phyloP scores from a whole-genome alignment of 2,888 invertebrate species.

The Hemistola chrysoprasaria region DNA sequence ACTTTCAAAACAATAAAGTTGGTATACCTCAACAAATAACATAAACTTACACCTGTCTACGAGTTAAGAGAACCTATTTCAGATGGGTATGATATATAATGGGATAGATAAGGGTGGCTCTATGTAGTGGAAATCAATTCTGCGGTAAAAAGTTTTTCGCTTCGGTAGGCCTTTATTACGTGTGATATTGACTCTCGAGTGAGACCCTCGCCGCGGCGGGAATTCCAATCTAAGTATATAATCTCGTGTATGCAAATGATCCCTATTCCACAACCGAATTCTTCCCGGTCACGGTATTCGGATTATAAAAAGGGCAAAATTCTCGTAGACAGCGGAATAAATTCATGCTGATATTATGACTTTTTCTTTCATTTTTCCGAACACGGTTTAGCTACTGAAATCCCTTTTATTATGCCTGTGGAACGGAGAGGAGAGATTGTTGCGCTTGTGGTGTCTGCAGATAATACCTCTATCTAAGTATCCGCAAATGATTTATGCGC shows the following conservation, averaged over 20 bases:
- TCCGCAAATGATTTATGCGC: slow-evolving; percentile 44
- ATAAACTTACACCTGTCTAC: slow-evolving; percentile 32
- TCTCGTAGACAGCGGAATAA: slow-evolving; percentile 59
- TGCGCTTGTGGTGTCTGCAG: slow-evolving; percentile 40
- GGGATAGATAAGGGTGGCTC: slow-evolving; percentile 42
- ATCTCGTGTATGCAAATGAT: slow-evolving; percentile 72
- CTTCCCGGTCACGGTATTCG: slow-evolving; percentile 65
- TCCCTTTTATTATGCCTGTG: slow-evolving; percentile 43
- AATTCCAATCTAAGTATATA: slow-evolving; percentile 64
- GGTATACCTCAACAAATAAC: slow-evolving; percentile 30
- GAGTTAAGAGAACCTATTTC: slow-evolving; percentile 27
- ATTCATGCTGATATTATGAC: slow-evolving; percentile 54
- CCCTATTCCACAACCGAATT: slow-evolving; percentile 63
- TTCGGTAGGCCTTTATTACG: slow-evolving; percentile 64
- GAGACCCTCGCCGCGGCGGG: slow-evolving; percentile 42
- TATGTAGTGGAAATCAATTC: slow-evolving; percentile 64
- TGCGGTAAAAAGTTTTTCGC: slow-evolving; percentile 56
- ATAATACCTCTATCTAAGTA: slow-evolving; percentile 43
- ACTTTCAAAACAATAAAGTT: slow-evolving; percentile 27
- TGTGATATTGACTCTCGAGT: slow-evolving; percentile 66
- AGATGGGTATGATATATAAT: slow-evolving; percentile 43
- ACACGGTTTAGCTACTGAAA: slow-evolving; percentile 44
- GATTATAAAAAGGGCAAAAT: slow-evolving; percentile 61
- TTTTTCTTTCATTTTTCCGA: slow-evolving; percentile 44
- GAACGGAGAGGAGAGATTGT: slow-evolving; percentile 40